Evolutionary conservation across 2,888 invertebrate genomes (phyloP).

Genomic region (Ochropacha duplaris): DNA sequence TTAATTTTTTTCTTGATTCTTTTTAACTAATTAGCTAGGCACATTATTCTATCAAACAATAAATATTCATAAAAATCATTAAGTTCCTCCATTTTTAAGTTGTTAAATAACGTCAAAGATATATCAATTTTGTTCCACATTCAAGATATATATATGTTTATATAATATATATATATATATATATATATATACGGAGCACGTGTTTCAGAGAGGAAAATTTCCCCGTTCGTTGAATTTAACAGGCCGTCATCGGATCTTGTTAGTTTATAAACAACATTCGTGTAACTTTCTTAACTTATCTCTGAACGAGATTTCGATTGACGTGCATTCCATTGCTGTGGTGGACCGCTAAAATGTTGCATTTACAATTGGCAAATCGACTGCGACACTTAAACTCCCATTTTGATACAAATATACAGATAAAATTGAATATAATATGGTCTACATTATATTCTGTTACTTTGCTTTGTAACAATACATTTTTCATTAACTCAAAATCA

Average conservation of each 20-base stretch:
- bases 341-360: conserved; percentile 47
- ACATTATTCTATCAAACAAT: no score
- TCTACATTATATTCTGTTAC: neutral
- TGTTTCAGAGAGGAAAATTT: conserved; percentile 11
- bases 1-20: no score
- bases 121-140: neutral
- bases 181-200: conserved; percentile 6
- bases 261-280: conserved; percentile 46
- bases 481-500: no score
- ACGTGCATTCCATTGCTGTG: conserved; percentile 44
- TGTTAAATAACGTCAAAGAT: neutral
- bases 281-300: conserved; percentile 52
- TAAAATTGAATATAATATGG: neutral
- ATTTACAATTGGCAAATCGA: neutral
- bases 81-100: no score
- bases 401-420: neutral
- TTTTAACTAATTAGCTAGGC: no score
- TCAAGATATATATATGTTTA: no score
- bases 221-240: conserved; percentile 14
- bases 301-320: conserved; percentile 30
- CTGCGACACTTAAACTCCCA: neutral
- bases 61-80: no score
- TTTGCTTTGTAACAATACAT: no score
- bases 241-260: conserved; percentile 14
- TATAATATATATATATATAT: no score